Conservation (phyloP, 2,113 vertebrate species). For the Actinemys pallida region DNA sequence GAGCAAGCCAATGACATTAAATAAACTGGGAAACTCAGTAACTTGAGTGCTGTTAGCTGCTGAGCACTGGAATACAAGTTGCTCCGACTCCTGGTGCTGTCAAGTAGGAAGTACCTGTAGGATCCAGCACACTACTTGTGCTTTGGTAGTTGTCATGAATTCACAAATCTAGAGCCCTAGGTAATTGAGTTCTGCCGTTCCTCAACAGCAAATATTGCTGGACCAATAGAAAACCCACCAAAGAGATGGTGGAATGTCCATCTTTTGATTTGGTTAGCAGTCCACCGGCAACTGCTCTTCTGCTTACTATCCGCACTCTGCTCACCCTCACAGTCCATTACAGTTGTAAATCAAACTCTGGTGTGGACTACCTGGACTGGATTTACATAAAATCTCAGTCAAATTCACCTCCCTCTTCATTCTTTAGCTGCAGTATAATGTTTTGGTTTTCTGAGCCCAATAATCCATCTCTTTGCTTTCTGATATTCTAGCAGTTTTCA, state of each 20-base stretch:
- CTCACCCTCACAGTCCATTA: constrained; percentile 21
- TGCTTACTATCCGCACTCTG: background rate
- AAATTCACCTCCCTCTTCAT: constrained; percentile 54
- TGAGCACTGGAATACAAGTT: background rate
- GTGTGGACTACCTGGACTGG: constrained; percentile 39
- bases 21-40: background rate
- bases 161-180: background rate
- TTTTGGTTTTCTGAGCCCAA: constrained; percentile 61
- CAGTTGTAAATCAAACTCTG: constrained; percentile 41
- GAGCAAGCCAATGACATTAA: background rate
- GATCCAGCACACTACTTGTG: background rate
- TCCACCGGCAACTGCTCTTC: constrained; percentile 18
- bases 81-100: background rate
- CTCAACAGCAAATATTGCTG: background rate
- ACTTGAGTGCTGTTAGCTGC: background rate
- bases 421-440: constrained; percentile 33
- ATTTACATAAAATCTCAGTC: constrained; percentile 66
- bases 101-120: background rate
- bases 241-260: background rate
- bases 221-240: background rate
- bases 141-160: background rate
- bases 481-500: constrained; percentile 64
- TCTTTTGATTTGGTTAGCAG: background rate
- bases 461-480: constrained; percentile 59
- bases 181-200: background rate